Conservation (phyloP, 2,113 vertebrate genomes). For the Tylochromis polylepis region DNA sequence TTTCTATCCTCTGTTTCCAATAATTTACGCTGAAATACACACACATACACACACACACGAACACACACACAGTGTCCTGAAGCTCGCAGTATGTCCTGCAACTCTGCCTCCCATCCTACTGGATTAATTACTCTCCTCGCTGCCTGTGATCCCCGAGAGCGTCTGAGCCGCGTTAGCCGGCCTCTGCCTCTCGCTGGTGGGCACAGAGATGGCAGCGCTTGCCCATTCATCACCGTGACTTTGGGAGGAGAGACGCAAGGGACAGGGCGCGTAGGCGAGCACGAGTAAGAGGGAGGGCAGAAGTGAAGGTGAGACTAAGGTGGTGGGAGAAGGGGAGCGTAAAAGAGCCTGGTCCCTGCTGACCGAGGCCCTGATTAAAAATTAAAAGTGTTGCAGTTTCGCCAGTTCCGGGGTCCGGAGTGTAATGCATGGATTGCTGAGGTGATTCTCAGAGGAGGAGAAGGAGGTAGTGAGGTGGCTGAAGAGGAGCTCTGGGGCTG, state of each 20-base stretch:
- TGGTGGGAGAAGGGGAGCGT: constrained; percentile 40
- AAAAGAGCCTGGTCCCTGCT: constrained; percentile 52
- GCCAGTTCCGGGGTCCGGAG: constrained; percentile 29
- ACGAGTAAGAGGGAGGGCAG: not conserved
- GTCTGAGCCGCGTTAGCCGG: constrained; percentile 63
- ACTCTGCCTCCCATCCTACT: constrained; percentile 54
- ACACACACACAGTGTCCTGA: constrained; percentile 28
- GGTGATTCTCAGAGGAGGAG: constrained; percentile 25
- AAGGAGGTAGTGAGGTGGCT: not conserved
- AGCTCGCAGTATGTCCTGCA: constrained; percentile 47
- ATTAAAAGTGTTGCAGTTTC: constrained; percentile 57
- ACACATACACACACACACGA: not conserved
- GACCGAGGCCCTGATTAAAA: constrained; percentile 70
- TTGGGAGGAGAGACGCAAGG: constrained; percentile 49
- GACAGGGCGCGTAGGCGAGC: constrained; percentile 24
- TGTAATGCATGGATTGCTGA: constrained; percentile 44
- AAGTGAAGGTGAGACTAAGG: constrained; percentile 61
- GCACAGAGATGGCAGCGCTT: constrained; percentile 65
- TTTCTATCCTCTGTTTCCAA: constrained; percentile 8
- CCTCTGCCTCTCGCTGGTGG: constrained; percentile 69
- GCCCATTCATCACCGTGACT: constrained; percentile 75
- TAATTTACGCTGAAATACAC: not conserved
- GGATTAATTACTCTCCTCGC: constrained; percentile 77
- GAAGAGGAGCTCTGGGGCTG: not conserved
- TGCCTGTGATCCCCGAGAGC: constrained; percentile 67